A percentile compares a stretch with the other conserved stretches of the same genome.
Conservation (phyloP, 35 echinoderm and acorn worm species). For the Ophiothrix spiculata region DNA sequence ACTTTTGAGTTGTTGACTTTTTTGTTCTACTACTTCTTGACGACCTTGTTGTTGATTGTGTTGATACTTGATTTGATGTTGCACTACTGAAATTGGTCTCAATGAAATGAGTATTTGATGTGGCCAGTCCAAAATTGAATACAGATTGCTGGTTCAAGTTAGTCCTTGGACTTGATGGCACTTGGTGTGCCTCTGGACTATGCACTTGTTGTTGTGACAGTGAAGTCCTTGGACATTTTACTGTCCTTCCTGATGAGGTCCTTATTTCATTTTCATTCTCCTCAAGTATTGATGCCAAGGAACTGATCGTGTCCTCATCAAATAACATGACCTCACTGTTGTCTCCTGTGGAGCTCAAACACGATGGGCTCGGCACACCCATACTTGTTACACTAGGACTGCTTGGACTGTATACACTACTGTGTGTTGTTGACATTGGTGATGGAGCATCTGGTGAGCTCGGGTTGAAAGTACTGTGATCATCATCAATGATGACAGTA, state of each 20-base stretch:
- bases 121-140: conserved; percentile 10
- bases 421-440: not conserved
- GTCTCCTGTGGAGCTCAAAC: not conserved
- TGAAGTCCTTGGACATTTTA: not conserved
- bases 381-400: not conserved
- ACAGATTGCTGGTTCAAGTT: not conserved
- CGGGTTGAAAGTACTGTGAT: not conserved
- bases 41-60: not conserved
- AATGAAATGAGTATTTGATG: not conserved
- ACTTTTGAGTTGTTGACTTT: not conserved
- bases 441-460: not conserved
- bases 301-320: not conserved
- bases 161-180: not conserved
- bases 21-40: not conserved
- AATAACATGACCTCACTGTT: not conserved
- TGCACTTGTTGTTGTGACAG: not conserved
- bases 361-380: not conserved
- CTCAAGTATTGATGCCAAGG: not conserved
- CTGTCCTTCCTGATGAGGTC: not conserved
- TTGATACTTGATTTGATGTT: not conserved
- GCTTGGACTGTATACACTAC: not conserved
- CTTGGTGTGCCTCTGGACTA: not conserved
- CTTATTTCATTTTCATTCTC: not conserved
- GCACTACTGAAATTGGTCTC: not conserved
- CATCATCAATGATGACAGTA: not conserved